phyloP scores from a whole-genome alignment of 2,797 vertebrate species.

The Scarus forsteni region DNA sequence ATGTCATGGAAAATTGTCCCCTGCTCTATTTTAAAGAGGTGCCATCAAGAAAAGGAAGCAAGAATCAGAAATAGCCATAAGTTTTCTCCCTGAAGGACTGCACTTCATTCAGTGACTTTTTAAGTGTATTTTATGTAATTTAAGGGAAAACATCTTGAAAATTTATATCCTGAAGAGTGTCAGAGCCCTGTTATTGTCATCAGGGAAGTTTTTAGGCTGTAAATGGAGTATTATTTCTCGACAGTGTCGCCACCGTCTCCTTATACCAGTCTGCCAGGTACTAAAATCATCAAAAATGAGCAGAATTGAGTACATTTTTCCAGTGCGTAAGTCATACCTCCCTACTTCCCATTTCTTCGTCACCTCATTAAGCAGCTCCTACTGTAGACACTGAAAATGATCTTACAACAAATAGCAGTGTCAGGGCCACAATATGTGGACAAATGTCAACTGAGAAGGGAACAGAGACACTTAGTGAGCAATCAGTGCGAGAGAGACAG shows the following conservation, averaged over 20 bases:
- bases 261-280: constrained; percentile 12
- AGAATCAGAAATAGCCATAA: constrained; percentile 46
- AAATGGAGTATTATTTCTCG: constrained; percentile 16
- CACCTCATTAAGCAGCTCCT: constrained; percentile 2
- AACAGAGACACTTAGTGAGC: not conserved
- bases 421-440: constrained; percentile 10
- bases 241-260: not conserved
- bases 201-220: constrained; percentile 16
- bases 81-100: constrained; percentile 19
- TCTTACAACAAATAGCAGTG: constrained; percentile 3
- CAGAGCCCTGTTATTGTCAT: constrained; percentile 21
- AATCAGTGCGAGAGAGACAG: constrained; percentile 23
- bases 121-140: constrained; percentile 34
- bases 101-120: constrained; percentile 44
- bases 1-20: constrained; percentile 63
- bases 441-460: not conserved
- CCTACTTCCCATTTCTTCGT: constrained; percentile 10
- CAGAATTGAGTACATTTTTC: not conserved
- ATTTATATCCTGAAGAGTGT: constrained; percentile 18
- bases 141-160: constrained; percentile 29
- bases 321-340: constrained; percentile 10
- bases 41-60: constrained; percentile 41
- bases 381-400: constrained; percentile 12
- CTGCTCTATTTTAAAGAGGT: constrained; percentile 44
- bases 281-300: constrained; percentile 16